Evolutionary conservation across 2,113 vertebrate species (phyloP).

Genomic region (Petaurus breviceps): DNA sequence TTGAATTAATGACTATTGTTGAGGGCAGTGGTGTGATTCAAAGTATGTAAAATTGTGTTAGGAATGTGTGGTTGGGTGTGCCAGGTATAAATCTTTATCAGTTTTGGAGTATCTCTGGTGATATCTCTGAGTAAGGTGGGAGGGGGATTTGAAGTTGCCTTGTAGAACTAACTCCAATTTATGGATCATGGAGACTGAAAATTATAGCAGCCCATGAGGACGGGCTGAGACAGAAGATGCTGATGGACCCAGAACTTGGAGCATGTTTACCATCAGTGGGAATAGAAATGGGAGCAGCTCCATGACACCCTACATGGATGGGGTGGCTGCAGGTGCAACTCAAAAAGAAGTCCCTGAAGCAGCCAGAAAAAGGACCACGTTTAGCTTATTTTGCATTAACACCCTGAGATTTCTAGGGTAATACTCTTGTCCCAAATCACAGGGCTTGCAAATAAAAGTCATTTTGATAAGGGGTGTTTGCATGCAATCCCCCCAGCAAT

Average conservation of each 20-base stretch:
- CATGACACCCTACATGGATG: not conserved
- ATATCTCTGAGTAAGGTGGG: not conserved
- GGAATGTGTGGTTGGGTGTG: not conserved
- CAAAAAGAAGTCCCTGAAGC: not conserved
- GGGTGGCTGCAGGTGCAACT: not conserved
- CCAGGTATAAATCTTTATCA: not conserved
- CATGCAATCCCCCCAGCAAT: not conserved
- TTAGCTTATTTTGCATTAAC: not conserved
- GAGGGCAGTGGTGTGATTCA: not conserved
- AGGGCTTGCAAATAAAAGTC: not conserved
- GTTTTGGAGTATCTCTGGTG: not conserved
- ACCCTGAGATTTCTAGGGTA: not conserved
- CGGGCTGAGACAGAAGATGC: not conserved
- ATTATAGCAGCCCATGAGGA: not conserved
- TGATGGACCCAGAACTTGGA: not conserved
- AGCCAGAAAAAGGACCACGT: not conserved
- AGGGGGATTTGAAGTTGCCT: not conserved
- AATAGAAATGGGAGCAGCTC: not conserved
- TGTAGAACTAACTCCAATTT: not conserved
- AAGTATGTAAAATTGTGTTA: not conserved
- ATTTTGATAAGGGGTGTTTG: not conserved
- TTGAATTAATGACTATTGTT: not conserved
- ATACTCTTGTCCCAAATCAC: not conserved
- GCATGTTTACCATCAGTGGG: not conserved
- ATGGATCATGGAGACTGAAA: not conserved